These are phyloP conservation scores for Hirudinaria manillensis DNA, from an alignment of 2,888 invertebrate genomes.

Conservation along the genomic window DNA sequence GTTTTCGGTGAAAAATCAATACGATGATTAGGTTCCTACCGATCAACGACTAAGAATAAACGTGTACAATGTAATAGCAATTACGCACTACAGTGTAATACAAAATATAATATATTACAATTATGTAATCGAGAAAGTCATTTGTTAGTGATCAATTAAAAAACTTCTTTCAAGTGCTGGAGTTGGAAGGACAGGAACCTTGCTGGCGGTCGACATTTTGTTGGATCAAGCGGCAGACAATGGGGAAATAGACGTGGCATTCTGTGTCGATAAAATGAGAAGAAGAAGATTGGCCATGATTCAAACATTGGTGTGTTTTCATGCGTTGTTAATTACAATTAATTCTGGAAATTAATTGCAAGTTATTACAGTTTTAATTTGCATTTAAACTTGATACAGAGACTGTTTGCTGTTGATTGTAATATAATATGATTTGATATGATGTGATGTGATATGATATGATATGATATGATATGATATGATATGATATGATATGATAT, in stretches of 20 bases:
- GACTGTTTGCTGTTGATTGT: no score
- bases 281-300: conserved; percentile 52
- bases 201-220: conserved; percentile 50
- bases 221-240: conserved; percentile 49
- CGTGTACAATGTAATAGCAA: no score
- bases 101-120: no score
- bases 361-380: neutral
- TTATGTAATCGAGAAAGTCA: neutral
- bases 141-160: neutral
- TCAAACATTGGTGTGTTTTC: conserved; percentile 44
- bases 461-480: no score
- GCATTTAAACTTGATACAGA: neutral
- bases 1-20: no score
- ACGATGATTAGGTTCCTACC: no score
- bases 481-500: no score
- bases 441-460: no score
- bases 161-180: conserved; percentile 47
- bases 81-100: no score
- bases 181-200: conserved; percentile 52
- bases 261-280: conserved; percentile 50
- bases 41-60: no score
- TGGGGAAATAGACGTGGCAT: conserved; percentile 46
- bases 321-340: neutral
- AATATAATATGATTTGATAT: no score
- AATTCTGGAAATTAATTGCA: neutral